Base-by-base conservation (phyloP, 2,113 vertebrate genomes). In the Chionis minor region DNA sequence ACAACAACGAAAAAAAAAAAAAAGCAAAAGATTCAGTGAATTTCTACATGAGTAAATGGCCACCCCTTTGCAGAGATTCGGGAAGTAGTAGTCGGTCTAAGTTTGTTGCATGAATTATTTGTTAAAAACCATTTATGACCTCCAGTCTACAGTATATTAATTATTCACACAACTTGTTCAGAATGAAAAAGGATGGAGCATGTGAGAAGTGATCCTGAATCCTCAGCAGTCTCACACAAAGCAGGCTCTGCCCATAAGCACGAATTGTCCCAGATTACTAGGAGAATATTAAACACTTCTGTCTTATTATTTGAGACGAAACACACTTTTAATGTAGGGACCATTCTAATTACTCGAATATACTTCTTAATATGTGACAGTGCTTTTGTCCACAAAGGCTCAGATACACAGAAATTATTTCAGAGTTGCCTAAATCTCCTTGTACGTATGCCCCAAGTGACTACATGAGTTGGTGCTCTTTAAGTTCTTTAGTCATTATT, bases 101-200 rank as follows among this genome's bases (percentile, higher is more conserved):
- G 77, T 73, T 89, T 75, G 51, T 45, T 87, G 51, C n/a, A 81
- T 85, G 47, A 90, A 88, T 93, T 92, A 84, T 94, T 94, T 95
- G 73, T 67, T 87, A 38, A 21, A 66, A 86, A 69, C 40, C 30
- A 78, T 58, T 86, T 74, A 66, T 51, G 51, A 69, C 67, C 85
- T 92, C 24, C 4, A 77, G 44, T 56, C 51, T 79, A 90, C 40
- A 65, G 26, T 38, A 17, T 13, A 91, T 96, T 91, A 94, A 94
- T 88, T 95, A 86, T 86, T 93, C 82, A 79, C 55, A 86, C 32
- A 73, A 45, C 38, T 84, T 52, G 32, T 44, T 94, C 40, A 82
- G 54, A 91, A 94, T 66, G 74, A 49, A 92, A 95, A 56, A 83
- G 40, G 51, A 47, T 61, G n/a, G 19, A 79, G 23, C 12, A 21